phyloP scores from a whole-genome alignment of 1,140 invertebrate species.

The Drosophila persimilis region DNA sequence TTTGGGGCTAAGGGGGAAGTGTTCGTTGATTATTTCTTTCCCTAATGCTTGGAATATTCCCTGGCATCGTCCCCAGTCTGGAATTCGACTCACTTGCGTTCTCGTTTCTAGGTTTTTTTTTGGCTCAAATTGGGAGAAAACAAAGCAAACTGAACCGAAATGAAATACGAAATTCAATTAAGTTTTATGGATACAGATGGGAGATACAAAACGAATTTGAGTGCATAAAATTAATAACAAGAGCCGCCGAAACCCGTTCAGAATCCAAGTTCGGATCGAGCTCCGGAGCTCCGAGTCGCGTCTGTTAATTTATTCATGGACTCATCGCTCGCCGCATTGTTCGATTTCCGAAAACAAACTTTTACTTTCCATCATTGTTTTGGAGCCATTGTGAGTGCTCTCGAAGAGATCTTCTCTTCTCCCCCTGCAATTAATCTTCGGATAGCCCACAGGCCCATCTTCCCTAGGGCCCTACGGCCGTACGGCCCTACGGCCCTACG shows the following conservation, averaged over 20 bases:
- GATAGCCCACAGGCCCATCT: slow-evolving; percentile 33
- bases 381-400: slow-evolving; percentile 35
- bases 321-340: slow-evolving; percentile 62
- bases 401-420: slow-evolving; percentile 50
- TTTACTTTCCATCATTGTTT: slow-evolving; percentile 72
- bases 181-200: slow-evolving; percentile 23
- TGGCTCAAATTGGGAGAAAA: slow-evolving; percentile 26
- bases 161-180: slow-evolving; percentile 42
- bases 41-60: background rate
- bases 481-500: background rate
- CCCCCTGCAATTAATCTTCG: slow-evolving; percentile 72
- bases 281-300: background rate
- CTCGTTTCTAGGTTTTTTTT: slow-evolving; percentile 1
- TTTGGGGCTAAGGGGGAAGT: slow-evolving; percentile 8
- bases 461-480: background rate
- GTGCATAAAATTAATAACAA: slow-evolving; percentile 56
- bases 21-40: slow-evolving; percentile 14
- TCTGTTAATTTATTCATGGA: slow-evolving; percentile 69
- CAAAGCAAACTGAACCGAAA: slow-evolving; percentile 15
- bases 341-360: slow-evolving; percentile 60
- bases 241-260: slow-evolving; percentile 57
- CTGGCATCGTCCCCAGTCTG: slow-evolving; percentile 3
- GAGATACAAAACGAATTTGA: slow-evolving; percentile 35
- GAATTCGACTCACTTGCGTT: background rate
- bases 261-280: slow-evolving; percentile 43